phyloP scores from a whole-genome alignment of 2,888 invertebrate species.

The Tetrapedia diversipes region DNA sequence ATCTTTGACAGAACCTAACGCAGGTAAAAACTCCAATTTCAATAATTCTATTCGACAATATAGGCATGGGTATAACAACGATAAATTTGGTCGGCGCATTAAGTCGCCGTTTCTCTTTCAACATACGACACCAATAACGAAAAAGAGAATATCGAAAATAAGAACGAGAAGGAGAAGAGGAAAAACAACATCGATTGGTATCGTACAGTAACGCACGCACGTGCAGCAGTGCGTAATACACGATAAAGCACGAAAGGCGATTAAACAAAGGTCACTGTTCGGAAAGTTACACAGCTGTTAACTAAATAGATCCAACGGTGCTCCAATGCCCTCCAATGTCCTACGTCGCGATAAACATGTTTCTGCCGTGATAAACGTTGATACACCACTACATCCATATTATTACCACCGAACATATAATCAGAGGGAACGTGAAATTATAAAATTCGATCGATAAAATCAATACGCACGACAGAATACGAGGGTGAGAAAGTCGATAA shows the following conservation, averaged over 20 bases:
- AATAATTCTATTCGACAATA: no score
- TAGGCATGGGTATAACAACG: slow-evolving; percentile 6
- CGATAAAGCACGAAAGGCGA: slow-evolving; percentile 44
- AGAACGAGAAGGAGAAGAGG: not conserved
- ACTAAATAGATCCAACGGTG: slow-evolving; percentile 32
- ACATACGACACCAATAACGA: not conserved
- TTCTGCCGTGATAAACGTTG: not conserved
- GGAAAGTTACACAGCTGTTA: slow-evolving; percentile 45
- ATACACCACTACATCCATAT: not conserved
- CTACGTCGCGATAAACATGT: slow-evolving; percentile 13
- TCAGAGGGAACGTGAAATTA: not conserved
- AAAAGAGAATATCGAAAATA: not conserved
- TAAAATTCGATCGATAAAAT: not conserved
- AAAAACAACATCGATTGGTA: not conserved
- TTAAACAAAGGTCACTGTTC: slow-evolving; percentile 52
- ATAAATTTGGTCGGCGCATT: not conserved
- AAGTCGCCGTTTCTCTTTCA: no score
- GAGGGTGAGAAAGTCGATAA: not conserved
- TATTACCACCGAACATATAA: not conserved
- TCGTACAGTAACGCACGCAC: slow-evolving; percentile 5
- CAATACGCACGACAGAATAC: not conserved
- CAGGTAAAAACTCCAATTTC: no score
- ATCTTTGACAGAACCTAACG: not conserved
- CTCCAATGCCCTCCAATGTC: not conserved
- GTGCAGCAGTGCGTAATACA: slow-evolving; percentile 33